These are phyloP conservation scores for Agriopis leucophaearia DNA, from an alignment of 2,888 invertebrate species.

Conservation along the genomic window DNA sequence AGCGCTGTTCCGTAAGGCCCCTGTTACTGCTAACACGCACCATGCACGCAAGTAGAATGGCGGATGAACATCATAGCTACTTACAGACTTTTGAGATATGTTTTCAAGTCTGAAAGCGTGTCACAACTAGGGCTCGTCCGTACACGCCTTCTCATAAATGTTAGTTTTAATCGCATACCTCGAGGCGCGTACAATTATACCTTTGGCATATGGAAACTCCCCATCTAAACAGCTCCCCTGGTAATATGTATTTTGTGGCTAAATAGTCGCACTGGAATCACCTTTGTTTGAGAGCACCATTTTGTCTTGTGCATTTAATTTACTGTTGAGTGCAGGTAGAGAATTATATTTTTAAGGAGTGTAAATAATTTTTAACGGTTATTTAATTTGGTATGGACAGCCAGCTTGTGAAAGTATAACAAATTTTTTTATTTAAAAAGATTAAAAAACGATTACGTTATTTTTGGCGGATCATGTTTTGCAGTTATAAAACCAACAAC, in stretches of 20 bases:
- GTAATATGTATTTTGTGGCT: conserved; percentile 14
- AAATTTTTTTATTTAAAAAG: background rate
- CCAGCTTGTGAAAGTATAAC: background rate
- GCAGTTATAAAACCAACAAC: too few species aligned
- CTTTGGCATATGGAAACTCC: conserved; percentile 34
- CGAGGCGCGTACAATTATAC: conserved; percentile 53
- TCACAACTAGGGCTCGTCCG: conserved; percentile 32
- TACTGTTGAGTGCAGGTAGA: conserved; percentile 3
- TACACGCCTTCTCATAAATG: conserved; percentile 49
- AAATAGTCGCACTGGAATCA: conserved; percentile 48
- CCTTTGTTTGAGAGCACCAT: conserved; percentile 47
- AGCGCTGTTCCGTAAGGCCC: too few species aligned
- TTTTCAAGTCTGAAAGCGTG: background rate
- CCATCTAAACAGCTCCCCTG: conserved; percentile 19
- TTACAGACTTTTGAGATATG: too few species aligned
- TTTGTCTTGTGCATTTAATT: conserved; percentile 20
- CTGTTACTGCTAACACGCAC: too few species aligned
- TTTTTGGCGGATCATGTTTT: too few species aligned
- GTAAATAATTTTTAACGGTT: background rate
- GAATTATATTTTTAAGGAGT: background rate
- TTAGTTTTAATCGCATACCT: conserved; percentile 60
- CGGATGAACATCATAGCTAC: too few species aligned
- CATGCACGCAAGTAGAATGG: too few species aligned
- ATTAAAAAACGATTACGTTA: too few species aligned
- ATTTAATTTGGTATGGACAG: background rate